Conservation (phyloP, 2,888 invertebrate species). For the Hemistola chrysoprasaria region DNA sequence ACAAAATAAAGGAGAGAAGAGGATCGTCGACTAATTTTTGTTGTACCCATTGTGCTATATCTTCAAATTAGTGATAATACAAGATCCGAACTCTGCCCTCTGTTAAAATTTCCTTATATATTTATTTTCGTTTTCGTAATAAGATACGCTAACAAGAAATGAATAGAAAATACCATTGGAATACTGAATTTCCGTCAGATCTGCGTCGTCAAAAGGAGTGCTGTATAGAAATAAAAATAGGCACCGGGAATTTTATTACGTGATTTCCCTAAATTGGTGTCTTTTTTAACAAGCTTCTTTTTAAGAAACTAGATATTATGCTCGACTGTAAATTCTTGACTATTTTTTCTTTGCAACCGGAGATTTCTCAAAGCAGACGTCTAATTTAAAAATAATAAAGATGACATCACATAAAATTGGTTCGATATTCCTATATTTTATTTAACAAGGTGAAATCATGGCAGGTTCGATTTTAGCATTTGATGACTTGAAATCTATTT, state of each 20-base stretch:
- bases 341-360: too few relatives aligned
- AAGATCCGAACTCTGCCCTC: slow-evolving; percentile 7
- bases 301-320: too few relatives aligned
- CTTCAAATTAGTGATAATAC: slow-evolving; percentile 22
- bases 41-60: slow-evolving; percentile 17
- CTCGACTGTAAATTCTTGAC: too few relatives aligned
- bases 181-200: slow-evolving; percentile 17
- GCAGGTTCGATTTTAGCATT: too few relatives aligned
- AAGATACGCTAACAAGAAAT: slow-evolving; percentile 25
- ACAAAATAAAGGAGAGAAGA: too few relatives aligned
- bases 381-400: too few relatives aligned
- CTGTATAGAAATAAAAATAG: background rate
- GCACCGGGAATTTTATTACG: background rate
- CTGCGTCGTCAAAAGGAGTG: slow-evolving; percentile 13
- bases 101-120: slow-evolving; percentile 17
- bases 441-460: too few relatives aligned
- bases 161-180: slow-evolving; percentile 23
- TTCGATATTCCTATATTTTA: too few relatives aligned
- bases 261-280: slow-evolving; percentile 3
- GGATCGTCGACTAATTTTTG: slow-evolving; percentile 14
- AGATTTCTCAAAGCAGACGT: too few relatives aligned
- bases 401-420: too few relatives aligned
- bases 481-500: too few relatives aligned
- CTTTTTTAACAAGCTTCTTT: too few relatives aligned
- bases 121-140: slow-evolving; percentile 23